phyloP scores from a whole-genome alignment of 2,888 invertebrate genomes.

The Tromatobia lineatoria region DNA sequence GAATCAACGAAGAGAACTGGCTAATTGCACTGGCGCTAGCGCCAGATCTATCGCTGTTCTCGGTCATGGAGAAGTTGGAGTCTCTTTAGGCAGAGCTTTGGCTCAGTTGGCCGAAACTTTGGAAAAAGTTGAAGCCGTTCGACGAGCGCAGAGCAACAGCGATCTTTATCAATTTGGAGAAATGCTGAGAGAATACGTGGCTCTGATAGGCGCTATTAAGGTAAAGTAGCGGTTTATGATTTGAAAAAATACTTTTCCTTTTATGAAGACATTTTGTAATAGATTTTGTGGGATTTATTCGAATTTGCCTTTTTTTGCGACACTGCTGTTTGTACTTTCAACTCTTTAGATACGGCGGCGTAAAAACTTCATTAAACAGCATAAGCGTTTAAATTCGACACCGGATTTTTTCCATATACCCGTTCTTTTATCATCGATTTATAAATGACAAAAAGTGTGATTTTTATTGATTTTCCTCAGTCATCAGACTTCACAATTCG shows the following conservation, averaged over 20 bases:
- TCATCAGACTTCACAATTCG: too few species aligned
- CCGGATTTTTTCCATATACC: too few species aligned
- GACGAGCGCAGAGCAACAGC: slow-evolving; percentile 96
- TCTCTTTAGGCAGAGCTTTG: slow-evolving; percentile 95
- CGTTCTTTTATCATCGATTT: too few species aligned
- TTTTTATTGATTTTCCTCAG: too few species aligned
- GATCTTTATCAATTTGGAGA: slow-evolving; percentile 98
- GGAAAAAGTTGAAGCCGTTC: slow-evolving; percentile 93
- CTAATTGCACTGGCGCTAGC: slow-evolving; percentile 92
- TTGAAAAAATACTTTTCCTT: neutral
- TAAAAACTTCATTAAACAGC: too few species aligned
- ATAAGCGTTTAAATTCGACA: too few species aligned
- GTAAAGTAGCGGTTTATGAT: slow-evolving; percentile 82
- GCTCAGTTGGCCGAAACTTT: slow-evolving; percentile 93
- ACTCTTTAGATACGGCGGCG: too few species aligned
- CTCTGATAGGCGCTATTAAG: slow-evolving; percentile 96
- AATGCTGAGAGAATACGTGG: slow-evolving; percentile 97
- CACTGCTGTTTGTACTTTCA: too few species aligned
- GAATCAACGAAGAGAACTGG: slow-evolving; percentile 93
- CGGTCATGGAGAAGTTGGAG: slow-evolving; percentile 97
- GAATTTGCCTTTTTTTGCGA: too few species aligned
- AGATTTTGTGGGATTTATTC: too few species aligned
- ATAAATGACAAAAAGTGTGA: too few species aligned
- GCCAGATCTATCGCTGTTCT: slow-evolving; percentile 96
- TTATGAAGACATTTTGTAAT: neutral